Percentiles rank a stretch among this genome's conserved stretches.
phyloP scores from a whole-genome alignment of 2,113 vertebrate genomes.

The Calyptommatus sinebrachiatus region DNA sequence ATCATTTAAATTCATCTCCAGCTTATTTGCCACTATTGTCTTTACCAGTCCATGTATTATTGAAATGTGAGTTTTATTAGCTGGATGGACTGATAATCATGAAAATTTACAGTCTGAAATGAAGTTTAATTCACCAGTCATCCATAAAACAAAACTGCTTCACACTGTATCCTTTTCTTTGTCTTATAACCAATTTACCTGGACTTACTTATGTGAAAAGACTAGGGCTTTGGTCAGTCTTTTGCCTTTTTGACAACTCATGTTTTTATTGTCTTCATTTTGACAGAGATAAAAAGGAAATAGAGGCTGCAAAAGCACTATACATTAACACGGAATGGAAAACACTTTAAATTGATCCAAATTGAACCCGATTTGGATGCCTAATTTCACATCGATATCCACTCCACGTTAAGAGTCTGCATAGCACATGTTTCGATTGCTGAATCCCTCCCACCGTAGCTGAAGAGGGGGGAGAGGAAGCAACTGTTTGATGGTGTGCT shows the following conservation, averaged over 20 bases:
- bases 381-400: too few relatives aligned
- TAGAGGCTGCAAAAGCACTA: too few relatives aligned
- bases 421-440: too few relatives aligned
- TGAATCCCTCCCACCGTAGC: too few relatives aligned
- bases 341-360: too few relatives aligned
- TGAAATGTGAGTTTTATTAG: neutral
- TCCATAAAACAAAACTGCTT: neutral
- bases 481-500: too few relatives aligned
- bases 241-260: neutral
- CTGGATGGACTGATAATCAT: neutral
- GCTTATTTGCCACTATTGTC: neutral
- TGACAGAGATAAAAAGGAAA: too few relatives aligned
- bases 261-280: neutral
- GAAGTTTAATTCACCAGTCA: constrained; percentile 13
- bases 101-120: neutral
- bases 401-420: too few relatives aligned
- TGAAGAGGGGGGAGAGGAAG: too few relatives aligned
- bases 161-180: neutral
- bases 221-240: neutral
- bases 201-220: neutral
- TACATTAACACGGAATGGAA: too few relatives aligned
- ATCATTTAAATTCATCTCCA: neutral
- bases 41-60: neutral
- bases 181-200: neutral
- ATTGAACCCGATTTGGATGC: too few relatives aligned